A percentile compares a stretch with the other conserved stretches of the same genome.
phyloP scores from a whole-genome alignment of 1,140 invertebrate species.

The Pissodes strobi region DNA sequence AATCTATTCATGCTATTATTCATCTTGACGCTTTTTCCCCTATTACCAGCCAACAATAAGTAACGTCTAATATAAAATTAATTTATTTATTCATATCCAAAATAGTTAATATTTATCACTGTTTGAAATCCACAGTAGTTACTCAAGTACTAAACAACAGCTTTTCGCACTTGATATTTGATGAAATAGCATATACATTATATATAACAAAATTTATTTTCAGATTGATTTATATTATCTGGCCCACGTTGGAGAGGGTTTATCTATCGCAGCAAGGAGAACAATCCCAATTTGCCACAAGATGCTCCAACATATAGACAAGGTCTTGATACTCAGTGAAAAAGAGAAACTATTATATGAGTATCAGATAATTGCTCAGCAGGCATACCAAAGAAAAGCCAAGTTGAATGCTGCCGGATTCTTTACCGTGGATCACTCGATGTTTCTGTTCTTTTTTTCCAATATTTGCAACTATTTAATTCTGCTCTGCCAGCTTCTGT shows the following conservation, averaged over 20 bases:
- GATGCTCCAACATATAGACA: neutral
- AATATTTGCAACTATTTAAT: conserved; percentile 4
- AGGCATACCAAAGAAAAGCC: neutral
- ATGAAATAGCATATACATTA: too few species aligned
- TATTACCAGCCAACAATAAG: too few species aligned
- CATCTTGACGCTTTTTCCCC: too few species aligned
- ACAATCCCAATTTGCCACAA: neutral
- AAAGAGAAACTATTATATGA: neutral
- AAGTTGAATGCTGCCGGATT: neutral
- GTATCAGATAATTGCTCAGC: conserved; percentile 1
- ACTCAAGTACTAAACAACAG: too few species aligned
- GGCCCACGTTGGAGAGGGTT: neutral
- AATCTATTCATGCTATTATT: too few species aligned
- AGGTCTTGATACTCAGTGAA: neutral
- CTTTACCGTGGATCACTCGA: conserved; percentile 4
- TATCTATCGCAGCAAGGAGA: neutral
- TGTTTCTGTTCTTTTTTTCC: neutral
- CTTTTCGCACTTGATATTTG: too few species aligned
- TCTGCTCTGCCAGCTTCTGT: neutral
- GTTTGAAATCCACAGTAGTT: too few species aligned
- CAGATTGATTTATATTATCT: too few species aligned
- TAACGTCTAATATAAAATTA: too few species aligned
- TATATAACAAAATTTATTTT: too few species aligned
- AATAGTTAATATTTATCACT: too few species aligned
- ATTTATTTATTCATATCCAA: too few species aligned